Conservation (phyloP, 2,797 vertebrate genomes). For the Epinephelus coioides region DNA sequence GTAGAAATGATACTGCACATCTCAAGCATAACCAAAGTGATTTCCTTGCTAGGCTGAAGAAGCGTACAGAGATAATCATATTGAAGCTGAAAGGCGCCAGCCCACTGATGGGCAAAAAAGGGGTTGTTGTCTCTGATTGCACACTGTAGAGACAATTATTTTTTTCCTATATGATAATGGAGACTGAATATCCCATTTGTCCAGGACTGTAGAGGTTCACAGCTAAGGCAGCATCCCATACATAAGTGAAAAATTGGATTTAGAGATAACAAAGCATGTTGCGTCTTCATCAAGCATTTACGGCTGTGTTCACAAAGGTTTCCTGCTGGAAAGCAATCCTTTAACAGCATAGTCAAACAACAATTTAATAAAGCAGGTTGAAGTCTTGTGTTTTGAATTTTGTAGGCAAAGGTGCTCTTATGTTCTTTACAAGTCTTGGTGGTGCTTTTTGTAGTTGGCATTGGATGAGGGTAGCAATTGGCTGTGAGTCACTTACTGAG, state of each 20-base stretch:
- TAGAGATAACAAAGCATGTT: not conserved
- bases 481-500: too few relatives aligned
- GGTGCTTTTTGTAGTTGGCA: too few relatives aligned
- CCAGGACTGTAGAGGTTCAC: not conserved
- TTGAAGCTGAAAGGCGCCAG: slow-evolving; percentile 7
- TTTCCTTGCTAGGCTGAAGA: slow-evolving; percentile 33
- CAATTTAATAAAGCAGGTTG: not conserved
- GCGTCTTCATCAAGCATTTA: not conserved
- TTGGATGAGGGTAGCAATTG: too few relatives aligned
- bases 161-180: not conserved
- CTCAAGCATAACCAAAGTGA: slow-evolving; percentile 36
- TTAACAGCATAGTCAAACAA: not conserved
- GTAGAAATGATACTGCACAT: slow-evolving; percentile 12
- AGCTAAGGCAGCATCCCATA: too few relatives aligned
- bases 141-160: not conserved
- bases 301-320: too few relatives aligned
- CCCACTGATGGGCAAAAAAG: not conserved
- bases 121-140: not conserved
- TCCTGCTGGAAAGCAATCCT: not conserved
- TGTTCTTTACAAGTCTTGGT: too few relatives aligned
- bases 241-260: not conserved
- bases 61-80: slow-evolving; percentile 11
- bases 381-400: not conserved
- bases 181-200: not conserved
- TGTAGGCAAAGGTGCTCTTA: not conserved